Percentiles rank a stretch among this genome's conserved stretches.
phyloP scores from a whole-genome alignment of 2,113 vertebrate species.

The Lagenorhynchus albirostris region DNA sequence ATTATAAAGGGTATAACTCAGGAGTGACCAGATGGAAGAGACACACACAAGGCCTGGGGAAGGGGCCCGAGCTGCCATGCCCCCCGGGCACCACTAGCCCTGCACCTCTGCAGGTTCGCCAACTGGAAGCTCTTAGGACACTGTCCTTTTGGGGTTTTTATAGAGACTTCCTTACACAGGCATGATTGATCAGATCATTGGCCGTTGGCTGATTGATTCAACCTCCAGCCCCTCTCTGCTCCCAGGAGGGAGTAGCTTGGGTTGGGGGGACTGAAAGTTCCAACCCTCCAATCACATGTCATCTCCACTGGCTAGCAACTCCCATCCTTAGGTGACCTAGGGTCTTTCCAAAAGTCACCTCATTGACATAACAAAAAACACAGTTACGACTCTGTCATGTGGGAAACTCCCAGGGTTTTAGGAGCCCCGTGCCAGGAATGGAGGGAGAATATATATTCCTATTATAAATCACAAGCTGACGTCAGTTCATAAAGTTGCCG shows the following conservation, averaged over 20 bases:
- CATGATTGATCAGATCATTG: not conserved
- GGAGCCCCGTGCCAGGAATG: not conserved
- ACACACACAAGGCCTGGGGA: not conserved
- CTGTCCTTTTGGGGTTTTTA: not conserved
- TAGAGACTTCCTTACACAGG: not conserved
- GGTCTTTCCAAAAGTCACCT: not conserved
- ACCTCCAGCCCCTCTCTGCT: not conserved
- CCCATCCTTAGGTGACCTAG: not conserved
- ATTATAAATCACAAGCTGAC: not conserved
- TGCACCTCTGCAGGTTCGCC: too few species aligned
- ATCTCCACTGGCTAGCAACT: not conserved
- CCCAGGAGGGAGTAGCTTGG: not conserved
- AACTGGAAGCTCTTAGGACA: not conserved
- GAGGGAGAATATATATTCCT: not conserved
- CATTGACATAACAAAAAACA: not conserved
- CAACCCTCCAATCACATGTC: not conserved
- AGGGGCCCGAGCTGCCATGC: not conserved
- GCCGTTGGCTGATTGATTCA: not conserved
- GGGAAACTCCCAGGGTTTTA: too few species aligned
- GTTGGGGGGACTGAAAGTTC: not conserved
- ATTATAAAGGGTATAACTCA: not conserved
- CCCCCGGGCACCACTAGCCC: not conserved
- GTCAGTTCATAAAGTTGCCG: not conserved
- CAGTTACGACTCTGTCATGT: too few species aligned
- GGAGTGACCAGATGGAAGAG: not conserved